Conservation (phyloP, 2,113 vertebrate species). For the Dromaius novaehollandiae region DNA sequence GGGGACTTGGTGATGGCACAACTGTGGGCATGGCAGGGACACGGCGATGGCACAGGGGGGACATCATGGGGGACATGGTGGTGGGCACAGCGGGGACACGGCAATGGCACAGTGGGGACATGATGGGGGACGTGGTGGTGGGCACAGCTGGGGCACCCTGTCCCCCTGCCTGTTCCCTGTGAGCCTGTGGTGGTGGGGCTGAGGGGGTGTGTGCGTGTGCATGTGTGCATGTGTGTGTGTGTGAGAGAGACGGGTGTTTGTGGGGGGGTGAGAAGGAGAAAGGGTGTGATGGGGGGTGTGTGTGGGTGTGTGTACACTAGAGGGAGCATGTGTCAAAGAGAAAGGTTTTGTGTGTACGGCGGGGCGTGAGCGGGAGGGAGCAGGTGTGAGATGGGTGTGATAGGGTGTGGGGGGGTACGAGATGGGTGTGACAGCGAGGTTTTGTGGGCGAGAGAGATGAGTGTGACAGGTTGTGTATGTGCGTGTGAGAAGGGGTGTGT, state of each 20-base stretch:
- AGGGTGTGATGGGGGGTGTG: neutral
- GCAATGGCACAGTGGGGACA: neutral
- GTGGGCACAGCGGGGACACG: too few relatives aligned
- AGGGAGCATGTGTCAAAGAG: conserved; percentile 24
- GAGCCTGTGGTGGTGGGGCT: neutral
- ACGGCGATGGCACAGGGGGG: neutral
- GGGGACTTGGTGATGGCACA: too few relatives aligned
- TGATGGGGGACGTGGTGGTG: too few relatives aligned
- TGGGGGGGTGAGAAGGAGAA: neutral
- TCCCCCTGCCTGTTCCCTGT: neutral
- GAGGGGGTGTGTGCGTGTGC: neutral
- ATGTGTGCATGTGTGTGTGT: neutral
- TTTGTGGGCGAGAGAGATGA: neutral
- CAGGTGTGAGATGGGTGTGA: neutral
- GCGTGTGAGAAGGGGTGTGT: neutral
- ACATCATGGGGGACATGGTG: too few relatives aligned
- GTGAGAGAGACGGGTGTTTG: too few relatives aligned
- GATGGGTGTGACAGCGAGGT: neutral
- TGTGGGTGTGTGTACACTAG: neutral
- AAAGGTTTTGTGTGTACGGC: neutral
- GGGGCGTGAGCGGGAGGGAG: neutral
- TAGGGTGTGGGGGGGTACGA: neutral
- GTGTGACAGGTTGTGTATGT: neutral
- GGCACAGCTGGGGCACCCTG: too few relatives aligned
- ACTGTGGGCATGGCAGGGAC: neutral